Base-by-base conservation (phyloP, 53 echinoderm and acorn worm genomes). In the Echinarachnius parma region DNA sequence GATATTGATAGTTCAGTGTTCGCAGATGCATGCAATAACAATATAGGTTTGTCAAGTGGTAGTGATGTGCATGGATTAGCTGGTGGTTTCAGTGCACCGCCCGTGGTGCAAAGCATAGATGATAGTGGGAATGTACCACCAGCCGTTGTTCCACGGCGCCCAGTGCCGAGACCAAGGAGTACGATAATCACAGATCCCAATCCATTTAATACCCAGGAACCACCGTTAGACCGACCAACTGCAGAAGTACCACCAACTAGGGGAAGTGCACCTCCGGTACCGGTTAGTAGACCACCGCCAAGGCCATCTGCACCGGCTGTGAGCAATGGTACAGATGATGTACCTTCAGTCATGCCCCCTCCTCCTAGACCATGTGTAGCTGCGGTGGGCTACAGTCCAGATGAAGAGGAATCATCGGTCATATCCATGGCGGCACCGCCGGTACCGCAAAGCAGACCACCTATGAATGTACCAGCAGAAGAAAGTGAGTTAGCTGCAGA, bases 151-250 rank as follows among this genome's bases (percentile, higher is more conserved):
- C 79, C 90, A 5, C 78, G 82, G 26, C 66, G 68, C 18, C 91
- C 86, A 29, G 70, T 82, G 33, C 83, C 91, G 32, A 60, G 86
- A 48, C 86, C 86, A 4, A 46, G 86, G 21, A 91, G 91, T 35
- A 34, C 77, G 18, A 22, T 82, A 16, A 32, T 82, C 25, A 21
- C 53, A 53, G 34, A 33, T 19, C 53, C 52, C 34, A 34, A 69
- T 69, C 53, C 70, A 10, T 69, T 69, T 69, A 53, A 53, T 14
- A 50, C 50, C 53, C 70, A 69, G 70, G 70, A 69, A 10, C 34
- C 53, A 21, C 52, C 21, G 34, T 1, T 22, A 13, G 53, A 69
- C 21, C 70, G 70, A 14, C 70, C 70, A 14, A 53, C 34, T 2
- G 70, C 70, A 34, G 70, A 69, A 35, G 70, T 69, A 13, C 52